Base-by-base conservation (phyloP, 2,888 invertebrate genomes). In the Lomographa bimaculata region DNA sequence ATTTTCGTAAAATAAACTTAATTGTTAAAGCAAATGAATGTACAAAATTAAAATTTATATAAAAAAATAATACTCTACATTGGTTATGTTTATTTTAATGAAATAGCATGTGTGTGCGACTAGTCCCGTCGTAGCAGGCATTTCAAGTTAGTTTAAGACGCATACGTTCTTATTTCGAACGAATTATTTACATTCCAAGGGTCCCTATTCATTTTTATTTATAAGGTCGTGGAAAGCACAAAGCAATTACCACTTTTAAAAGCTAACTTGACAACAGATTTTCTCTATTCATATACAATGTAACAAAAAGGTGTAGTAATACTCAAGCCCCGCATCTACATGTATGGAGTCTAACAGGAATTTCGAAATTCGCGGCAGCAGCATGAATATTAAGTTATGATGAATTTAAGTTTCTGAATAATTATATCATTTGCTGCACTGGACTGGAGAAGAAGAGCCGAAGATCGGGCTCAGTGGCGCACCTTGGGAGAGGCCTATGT, bases 151-250 rank as follows among this genome's bases (percentile, higher is more conserved):
- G 83, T 60, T 71, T 85, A 81, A 82, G 83, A 58, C 50, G 57
- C 63, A 63, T 60, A 54, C 71, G 71, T 74, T 76, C 64, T 73
- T 61, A 63, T 65, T 64, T 63, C 62, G 73, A 77, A 80, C 79
- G 78, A 80, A 75, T 76, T 85, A 75, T 74, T 64, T 71, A 87
- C 86, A 87, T 87, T 87, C 86, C 86, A 87, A 74, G 76, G 79
- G 75, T 75, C 73, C 61, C 21, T 17, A 57, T 65, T 64, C 61
- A 36, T 62, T 51, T 51, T 66, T 61, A 57, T 63, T 67, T 42
- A 9, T 71, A 69, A 68, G 67, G 71, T 75, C 65, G 70, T 67
- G 62, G 61, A 64, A 61, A 63, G 78, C 81, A 80, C 79, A 81
- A 81, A 71, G 49, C 48, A 53, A 34, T 47, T 50, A 43, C 42